Evolutionary conservation across 2,113 vertebrate species (phyloP).

Genomic region (Hyla sarda): DNA sequence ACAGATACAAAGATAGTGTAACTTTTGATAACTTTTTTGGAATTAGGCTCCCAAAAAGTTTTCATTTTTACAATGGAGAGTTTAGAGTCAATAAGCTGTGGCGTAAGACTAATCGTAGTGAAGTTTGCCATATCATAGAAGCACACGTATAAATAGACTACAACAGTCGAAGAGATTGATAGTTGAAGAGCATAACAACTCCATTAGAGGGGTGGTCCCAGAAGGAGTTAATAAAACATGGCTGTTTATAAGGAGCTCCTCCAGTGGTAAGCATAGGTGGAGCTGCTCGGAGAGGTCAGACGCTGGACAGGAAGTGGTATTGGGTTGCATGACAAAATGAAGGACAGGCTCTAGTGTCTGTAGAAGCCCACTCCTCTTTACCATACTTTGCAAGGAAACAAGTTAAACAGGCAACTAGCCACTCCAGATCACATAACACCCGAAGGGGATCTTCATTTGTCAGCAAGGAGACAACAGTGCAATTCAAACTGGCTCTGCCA

Average conservation of each 20-base stretch:
- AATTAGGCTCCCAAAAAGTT: background rate
- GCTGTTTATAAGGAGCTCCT: background rate
- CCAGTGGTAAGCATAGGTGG: slow-evolving; percentile 26
- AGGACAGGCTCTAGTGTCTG: slow-evolving; percentile 44
- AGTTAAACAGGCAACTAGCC: slow-evolving; percentile 80
- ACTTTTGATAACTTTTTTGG: background rate
- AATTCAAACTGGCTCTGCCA: slow-evolving; percentile 73
- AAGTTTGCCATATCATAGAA: background rate
- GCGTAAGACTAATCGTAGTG: background rate
- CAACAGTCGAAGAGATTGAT: background rate
- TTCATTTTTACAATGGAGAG: background rate
- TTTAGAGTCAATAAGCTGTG: background rate
- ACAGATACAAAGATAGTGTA: background rate
- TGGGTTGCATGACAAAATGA: slow-evolving; percentile 2
- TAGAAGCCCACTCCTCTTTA: slow-evolving; percentile 14
- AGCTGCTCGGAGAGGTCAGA: background rate
- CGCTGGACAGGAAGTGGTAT: slow-evolving; percentile 41
- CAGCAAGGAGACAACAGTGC: slow-evolving; percentile 71
- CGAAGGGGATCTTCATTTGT: slow-evolving; percentile 77
- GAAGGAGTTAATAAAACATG: slow-evolving; percentile 17
- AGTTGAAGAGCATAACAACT: background rate
- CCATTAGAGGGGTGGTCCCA: background rate
- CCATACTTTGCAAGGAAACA: slow-evolving; percentile 68
- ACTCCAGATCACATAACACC: slow-evolving; percentile 74
- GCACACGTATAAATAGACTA: background rate